Percentiles rank a stretch among this genome's conserved stretches.
Evolutionary conservation across 2,113 vertebrate genomes (phyloP).

Genomic region (Leptobrachium leishanense): DNA sequence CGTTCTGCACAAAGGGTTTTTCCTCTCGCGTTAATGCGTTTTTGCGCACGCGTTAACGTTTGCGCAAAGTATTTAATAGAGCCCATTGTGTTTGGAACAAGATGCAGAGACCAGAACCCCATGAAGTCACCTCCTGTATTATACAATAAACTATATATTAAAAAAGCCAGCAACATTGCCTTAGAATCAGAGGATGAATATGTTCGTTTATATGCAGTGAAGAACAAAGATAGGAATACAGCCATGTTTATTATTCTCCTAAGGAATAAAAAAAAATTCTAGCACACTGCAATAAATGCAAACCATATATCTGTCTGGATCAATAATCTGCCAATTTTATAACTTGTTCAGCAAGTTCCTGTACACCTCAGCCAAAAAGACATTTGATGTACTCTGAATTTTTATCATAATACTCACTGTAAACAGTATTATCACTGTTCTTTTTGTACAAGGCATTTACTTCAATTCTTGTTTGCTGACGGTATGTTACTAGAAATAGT

Average conservation of each 20-base stretch:
- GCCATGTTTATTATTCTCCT: background rate
- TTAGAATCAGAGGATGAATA: background rate
- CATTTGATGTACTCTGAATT: background rate
- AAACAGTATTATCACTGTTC: too few relatives aligned
- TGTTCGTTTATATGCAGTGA: background rate
- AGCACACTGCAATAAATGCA: background rate
- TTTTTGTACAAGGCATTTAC: too few relatives aligned
- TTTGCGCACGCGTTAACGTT: too few relatives aligned
- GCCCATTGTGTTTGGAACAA: too few relatives aligned
- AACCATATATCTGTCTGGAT: background rate
- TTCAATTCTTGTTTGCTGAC: too few relatives aligned
- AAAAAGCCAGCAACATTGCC: background rate
- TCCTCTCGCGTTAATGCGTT: too few relatives aligned
- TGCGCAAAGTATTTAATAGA: too few relatives aligned
- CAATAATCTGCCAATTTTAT: background rate
- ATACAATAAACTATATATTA: background rate
- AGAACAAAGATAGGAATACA: background rate
- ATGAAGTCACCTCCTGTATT: too few relatives aligned
- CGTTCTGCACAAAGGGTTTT: too few relatives aligned
- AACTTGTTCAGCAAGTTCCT: constrained; percentile 1
- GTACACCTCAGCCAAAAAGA: background rate
- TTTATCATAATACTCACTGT: constrained; percentile 1
- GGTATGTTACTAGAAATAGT: too few relatives aligned
- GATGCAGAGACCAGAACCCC: too few relatives aligned
- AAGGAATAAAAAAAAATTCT: background rate